Evolutionary conservation across 2,113 vertebrate species (phyloP).

Genomic region (Psittacula cyanocephala): DNA sequence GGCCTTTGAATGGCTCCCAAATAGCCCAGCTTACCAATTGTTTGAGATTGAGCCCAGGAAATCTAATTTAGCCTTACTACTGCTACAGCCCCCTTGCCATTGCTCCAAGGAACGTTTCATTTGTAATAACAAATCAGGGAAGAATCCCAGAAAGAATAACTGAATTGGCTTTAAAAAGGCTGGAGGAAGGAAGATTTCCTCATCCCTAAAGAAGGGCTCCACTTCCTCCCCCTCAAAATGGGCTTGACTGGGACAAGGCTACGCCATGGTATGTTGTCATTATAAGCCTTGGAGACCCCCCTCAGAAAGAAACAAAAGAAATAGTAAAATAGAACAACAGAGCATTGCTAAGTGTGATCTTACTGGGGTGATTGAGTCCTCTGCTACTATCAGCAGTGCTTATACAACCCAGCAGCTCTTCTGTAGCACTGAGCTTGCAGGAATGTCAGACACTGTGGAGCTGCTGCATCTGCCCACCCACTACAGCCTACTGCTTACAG

Average conservation of each 20-base stretch:
- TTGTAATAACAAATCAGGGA: not conserved
- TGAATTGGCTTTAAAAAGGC: not conserved
- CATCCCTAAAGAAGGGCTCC: not conserved
- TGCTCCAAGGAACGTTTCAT: not conserved
- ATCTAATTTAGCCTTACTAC: not conserved
- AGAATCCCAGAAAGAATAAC: not conserved
- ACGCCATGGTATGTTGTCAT: not conserved
- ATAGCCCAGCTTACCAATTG: not conserved
- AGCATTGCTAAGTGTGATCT: not conserved
- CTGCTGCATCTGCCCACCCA: not conserved
- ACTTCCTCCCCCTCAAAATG: not conserved
- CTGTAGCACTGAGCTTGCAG: not conserved
- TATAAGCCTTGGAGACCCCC: not conserved
- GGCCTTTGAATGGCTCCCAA: not conserved
- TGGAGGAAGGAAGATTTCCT: not conserved
- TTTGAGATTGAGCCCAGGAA: not conserved
- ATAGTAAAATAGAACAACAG: not conserved
- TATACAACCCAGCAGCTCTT: not conserved
- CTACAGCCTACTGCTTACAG: not conserved
- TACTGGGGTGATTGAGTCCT: not conserved
- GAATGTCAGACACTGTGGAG: not conserved
- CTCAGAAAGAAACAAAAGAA: not conserved
- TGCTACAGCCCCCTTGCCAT: not conserved
- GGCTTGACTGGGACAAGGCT: not conserved
- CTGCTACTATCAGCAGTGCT: not conserved